phyloP scores from a whole-genome alignment of 2,113 vertebrate species.

The Laterallus jamaicensis region DNA sequence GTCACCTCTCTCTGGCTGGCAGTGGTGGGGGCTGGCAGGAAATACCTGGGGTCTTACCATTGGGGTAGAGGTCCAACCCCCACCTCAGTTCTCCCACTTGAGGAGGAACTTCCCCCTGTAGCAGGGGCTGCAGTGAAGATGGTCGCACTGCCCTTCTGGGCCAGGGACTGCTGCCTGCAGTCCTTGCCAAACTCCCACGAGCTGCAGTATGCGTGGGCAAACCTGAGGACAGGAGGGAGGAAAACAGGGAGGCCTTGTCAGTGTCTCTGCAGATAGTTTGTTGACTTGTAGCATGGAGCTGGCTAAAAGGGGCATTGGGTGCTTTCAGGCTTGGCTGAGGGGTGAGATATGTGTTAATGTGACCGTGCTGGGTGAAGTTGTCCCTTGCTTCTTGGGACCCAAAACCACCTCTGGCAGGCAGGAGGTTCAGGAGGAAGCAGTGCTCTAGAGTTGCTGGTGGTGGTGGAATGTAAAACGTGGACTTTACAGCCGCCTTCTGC shows the following conservation, averaged over 20 bases:
- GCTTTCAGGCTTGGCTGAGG: neutral
- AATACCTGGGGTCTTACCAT: neutral
- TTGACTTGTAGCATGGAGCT: neutral
- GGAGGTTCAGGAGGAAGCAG: neutral
- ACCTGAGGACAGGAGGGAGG: neutral
- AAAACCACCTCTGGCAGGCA: too few relatives aligned
- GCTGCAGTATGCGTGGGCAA: neutral
- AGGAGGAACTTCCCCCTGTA: fast-evolving
- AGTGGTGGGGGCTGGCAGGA: neutral
- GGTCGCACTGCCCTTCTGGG: too few relatives aligned
- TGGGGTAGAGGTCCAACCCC: fast-evolving
- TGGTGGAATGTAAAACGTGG: neutral
- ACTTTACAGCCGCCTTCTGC: neutral
- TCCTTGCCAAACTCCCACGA: neutral
- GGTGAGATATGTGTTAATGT: neutral
- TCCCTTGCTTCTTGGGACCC: neutral
- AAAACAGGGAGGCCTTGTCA: neutral
- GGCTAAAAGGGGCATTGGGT: neutral
- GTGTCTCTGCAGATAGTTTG: neutral
- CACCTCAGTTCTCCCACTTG: fast-evolving
- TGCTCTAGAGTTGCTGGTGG: neutral
- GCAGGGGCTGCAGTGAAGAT: too few relatives aligned
- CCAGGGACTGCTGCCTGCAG: neutral
- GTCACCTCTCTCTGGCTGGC: neutral
- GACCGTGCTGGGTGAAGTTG: neutral